A percentile compares a stretch with the other conserved stretches of the same genome.
These are phyloP conservation scores for Ptilonorhynchus violaceus DNA, from an alignment of 2,113 vertebrate species.

Conservation along the genomic window DNA sequence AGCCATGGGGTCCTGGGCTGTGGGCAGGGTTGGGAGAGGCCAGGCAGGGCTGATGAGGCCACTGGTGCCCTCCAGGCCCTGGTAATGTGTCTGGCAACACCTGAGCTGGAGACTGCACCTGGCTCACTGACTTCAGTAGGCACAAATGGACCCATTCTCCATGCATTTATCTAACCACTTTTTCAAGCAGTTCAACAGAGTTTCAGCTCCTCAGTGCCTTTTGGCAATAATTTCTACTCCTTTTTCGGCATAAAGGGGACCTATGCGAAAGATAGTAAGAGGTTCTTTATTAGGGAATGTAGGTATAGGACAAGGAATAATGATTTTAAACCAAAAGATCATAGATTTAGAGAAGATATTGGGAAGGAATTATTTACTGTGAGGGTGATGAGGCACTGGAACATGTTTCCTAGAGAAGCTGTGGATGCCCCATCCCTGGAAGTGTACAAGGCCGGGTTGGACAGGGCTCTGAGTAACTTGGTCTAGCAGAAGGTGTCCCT, in stretches of 20 bases:
- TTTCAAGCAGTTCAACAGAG: neutral
- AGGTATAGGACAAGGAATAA: neutral
- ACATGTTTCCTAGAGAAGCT: neutral
- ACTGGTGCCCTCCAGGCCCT: neutral
- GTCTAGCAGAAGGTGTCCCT: neutral
- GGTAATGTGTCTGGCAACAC: neutral
- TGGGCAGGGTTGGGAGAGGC: fast-evolving
- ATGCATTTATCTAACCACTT: neutral
- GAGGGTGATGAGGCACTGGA: neutral
- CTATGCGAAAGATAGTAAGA: neutral
- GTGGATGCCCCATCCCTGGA: neutral
- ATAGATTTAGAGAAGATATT: neutral
- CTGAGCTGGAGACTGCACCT: neutral
- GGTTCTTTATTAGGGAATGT: neutral
- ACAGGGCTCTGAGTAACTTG: neutral
- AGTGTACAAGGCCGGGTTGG: neutral
- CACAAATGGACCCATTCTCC: neutral
- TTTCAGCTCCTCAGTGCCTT: neutral
- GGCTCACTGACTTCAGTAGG: neutral
- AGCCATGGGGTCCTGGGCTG: fast-evolving
- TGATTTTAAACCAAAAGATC: neutral
- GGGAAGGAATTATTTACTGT: neutral
- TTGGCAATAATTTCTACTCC: neutral
- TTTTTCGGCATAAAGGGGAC: neutral
- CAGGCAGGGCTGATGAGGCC: neutral